Base-by-base conservation (phyloP, 2,888 invertebrate species). In the Cryptosula pallasiana region DNA sequence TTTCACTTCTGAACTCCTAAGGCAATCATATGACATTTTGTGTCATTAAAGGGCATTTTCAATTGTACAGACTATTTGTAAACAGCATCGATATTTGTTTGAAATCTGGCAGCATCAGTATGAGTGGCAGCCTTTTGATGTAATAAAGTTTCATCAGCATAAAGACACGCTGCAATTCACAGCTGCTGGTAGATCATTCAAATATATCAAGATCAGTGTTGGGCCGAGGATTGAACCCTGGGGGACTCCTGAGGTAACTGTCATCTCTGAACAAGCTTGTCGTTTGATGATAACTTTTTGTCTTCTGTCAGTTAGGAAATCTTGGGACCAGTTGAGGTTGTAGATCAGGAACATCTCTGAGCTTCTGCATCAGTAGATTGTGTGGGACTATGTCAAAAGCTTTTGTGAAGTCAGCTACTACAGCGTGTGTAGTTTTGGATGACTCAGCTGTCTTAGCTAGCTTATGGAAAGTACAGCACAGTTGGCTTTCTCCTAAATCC, bases 311-410 rank as follows among this genome's bases (percentile, higher is more conserved):
- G 23, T 16, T 5, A 55, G 55, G 25, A 55, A 55, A n/a, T 55
- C 55, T 3, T 16, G 55, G 5, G 25, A 23, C 55, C 55, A 55
- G 55, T 55, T 55, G 3, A n/a, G 13, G 13, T 23, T n/a, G n/a
- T n/a, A n/a, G n/a, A n/a, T n/a, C n/a, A n/a, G n/a, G n/a, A n/a
- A n/a, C n/a, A n/a, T n/a, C n/a, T n/a, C n/a, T n/a, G n/a, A n/a
- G n/a, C n/a, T n/a, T n/a, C n/a, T n/a, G n/a, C n/a, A n/a, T n/a
- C n/a, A n/a, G n/a, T n/a, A n/a, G n/a, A n/a, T n/a, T n/a, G n/a
- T n/a, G n/a, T n/a, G n/a, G n/a, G n/a, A 55, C 23, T 25, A 23
- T 55, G 55, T 55, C 55, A 55, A 55, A 55, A n/a, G 55, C 55
- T 23, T 55, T 55, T n/a, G 16, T 55, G n/a, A n/a, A n/a, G n/a